phyloP scores from a whole-genome alignment of 1,140 invertebrate genomes.

The Plutomurus gul region DNA sequence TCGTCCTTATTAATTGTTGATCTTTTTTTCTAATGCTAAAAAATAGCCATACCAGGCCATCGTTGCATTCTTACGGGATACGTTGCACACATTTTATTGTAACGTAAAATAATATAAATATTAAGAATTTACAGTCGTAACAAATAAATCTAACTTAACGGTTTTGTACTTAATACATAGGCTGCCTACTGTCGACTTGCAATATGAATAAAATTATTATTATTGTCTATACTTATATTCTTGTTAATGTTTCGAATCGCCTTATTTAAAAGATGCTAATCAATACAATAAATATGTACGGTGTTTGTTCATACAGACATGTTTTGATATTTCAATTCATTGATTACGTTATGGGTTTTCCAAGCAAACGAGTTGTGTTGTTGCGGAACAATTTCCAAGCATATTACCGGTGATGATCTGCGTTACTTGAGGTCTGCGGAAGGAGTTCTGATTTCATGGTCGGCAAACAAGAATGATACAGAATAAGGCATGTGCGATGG shows the following conservation, averaged over 20 bases:
- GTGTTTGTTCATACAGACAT: no score
- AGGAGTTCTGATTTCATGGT: not conserved
- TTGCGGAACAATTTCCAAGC: not conserved
- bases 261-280: no score
- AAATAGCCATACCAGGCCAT: not conserved
- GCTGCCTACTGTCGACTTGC: not conserved
- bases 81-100: not conserved
- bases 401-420: not conserved
- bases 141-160: slow-evolving; percentile 1
- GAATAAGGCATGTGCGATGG: slow-evolving; percentile 9
- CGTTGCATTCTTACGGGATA: not conserved
- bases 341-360: no score
- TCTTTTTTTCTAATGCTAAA: no score
- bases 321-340: no score
- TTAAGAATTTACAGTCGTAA: no score
- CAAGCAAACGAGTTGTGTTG: no score
- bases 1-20: no score
- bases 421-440: not conserved
- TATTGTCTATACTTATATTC: not conserved
- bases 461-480: not conserved
- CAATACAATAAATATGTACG: no score
- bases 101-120: not conserved
- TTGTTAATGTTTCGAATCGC: not conserved
- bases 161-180: not conserved
- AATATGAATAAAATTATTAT: not conserved